Percentiles rank a stretch among this genome's conserved stretches.
Evolutionary conservation across 2,113 vertebrate species (phyloP).

Genomic region (Micronisus gabar): DNA sequence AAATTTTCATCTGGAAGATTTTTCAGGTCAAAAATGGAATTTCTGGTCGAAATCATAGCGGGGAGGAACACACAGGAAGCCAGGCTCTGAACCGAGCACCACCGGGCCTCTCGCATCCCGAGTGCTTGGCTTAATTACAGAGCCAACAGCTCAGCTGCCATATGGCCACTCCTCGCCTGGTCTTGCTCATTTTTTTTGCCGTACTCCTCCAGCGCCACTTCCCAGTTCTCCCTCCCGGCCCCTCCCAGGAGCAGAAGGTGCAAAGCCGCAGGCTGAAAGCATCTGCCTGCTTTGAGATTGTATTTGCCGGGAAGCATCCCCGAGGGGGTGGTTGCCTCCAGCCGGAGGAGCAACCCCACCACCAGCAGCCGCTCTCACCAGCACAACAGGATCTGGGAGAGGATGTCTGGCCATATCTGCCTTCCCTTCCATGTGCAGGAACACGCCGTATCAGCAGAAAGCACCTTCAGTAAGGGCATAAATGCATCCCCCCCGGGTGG

Average conservation of each 20-base stretch:
- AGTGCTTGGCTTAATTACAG: background rate
- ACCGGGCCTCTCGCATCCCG: background rate
- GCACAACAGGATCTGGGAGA: background rate
- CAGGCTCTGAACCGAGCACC: background rate
- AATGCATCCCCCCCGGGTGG: background rate
- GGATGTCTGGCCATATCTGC: background rate
- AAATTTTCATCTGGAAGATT: conserved; percentile 64
- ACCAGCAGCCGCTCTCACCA: background rate
- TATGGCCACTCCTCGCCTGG: background rate
- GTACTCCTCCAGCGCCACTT: background rate
- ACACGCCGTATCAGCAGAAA: background rate
- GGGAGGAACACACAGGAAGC: conserved; percentile 48
- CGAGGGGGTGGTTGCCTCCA: background rate
- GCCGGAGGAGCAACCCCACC: background rate
- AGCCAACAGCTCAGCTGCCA: background rate
- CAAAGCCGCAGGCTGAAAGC: background rate
- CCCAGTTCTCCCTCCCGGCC: background rate
- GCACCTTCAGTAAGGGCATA: background rate
- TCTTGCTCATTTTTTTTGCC: background rate
- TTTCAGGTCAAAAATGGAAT: conserved; percentile 58
- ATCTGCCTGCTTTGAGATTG: background rate
- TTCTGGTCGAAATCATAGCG: conserved; percentile 31
- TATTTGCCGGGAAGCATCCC: background rate
- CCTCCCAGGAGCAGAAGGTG: background rate
- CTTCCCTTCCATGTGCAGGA: background rate